Percentiles rank a stretch among this genome's conserved stretches.
These are phyloP conservation scores for Petrophora chlorosata DNA, from an alignment of 2,888 invertebrate species.

Conservation along the genomic window DNA sequence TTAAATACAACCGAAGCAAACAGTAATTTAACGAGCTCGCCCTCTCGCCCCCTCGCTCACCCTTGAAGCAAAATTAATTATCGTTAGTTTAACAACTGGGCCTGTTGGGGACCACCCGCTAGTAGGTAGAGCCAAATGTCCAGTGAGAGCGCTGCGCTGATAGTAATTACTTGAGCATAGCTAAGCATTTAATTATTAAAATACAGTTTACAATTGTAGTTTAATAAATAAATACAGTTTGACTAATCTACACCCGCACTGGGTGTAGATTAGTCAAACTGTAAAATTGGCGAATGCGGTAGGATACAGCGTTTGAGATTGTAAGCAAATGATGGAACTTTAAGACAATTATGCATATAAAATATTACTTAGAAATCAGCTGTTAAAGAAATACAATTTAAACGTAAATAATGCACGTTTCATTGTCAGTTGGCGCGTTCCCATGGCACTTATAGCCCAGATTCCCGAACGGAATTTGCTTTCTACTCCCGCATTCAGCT, in stretches of 20 bases:
- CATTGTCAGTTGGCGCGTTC: slow-evolving; percentile 23
- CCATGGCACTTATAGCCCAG: slow-evolving; percentile 36
- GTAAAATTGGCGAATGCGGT: slow-evolving; percentile 3
- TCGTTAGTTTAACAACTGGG: slow-evolving; percentile 7
- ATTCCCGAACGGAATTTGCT: slow-evolving; percentile 25
- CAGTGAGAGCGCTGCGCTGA: slow-evolving; percentile 12
- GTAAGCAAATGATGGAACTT: too few species aligned
- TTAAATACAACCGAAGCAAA: slow-evolving; percentile 22
- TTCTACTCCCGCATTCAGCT: slow-evolving; percentile 32
- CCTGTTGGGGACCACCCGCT: slow-evolving; percentile 3
- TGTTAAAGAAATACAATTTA: too few species aligned
- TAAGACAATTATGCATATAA: too few species aligned
- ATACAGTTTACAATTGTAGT: too few species aligned
- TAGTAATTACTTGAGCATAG: too few species aligned
- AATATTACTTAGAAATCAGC: too few species aligned
- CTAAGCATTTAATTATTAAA: too few species aligned
- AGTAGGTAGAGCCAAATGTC: neutral
- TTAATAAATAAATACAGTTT: neutral
- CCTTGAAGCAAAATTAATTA: slow-evolving; percentile 20
- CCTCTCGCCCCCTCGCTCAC: neutral
- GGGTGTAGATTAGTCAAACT: neutral
- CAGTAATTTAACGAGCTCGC: slow-evolving; percentile 22
- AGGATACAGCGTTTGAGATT: neutral
- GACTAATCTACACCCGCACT: slow-evolving; percentile 1
- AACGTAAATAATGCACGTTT: too few species aligned